These are phyloP conservation scores for Bombus consobrinus DNA, from an alignment of 1,140 invertebrate species.

Conservation along the genomic window DNA sequence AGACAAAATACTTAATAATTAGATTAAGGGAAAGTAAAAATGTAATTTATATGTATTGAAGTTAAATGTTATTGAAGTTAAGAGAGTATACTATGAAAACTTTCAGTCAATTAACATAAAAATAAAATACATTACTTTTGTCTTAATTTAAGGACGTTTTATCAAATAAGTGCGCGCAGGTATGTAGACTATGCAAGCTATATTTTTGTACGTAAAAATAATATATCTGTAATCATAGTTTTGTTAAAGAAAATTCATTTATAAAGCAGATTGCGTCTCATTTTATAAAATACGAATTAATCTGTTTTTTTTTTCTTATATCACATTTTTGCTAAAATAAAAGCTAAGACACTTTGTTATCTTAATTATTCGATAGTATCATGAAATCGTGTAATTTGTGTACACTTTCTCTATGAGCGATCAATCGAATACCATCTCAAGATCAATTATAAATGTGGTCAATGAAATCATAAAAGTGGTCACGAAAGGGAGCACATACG, in stretches of 20 bases:
- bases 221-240: constrained; percentile 35
- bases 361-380: neutral
- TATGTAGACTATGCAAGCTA: neutral
- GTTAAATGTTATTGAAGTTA: neutral
- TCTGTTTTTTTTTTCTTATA: neutral
- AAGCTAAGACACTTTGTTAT: neutral
- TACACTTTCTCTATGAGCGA: neutral
- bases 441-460: constrained; percentile 1
- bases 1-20: neutral
- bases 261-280: neutral
- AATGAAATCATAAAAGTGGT: neutral
- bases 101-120: neutral
- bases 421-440: neutral
- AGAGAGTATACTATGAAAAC: neutral
- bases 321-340: neutral
- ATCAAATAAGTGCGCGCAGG: neutral
- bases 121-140: neutral
- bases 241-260: constrained; percentile 7
- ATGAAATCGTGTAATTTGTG: neutral
- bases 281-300: neutral
- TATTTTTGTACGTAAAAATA: constrained; percentile 21
- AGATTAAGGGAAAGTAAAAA: neutral
- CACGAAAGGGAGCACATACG: constrained; percentile 39
- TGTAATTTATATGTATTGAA: neutral
- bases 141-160: neutral